A percentile compares a stretch with the other conserved stretches of the same genome.
phyloP scores from a whole-genome alignment of 2,113 vertebrate genomes.

The Blennius ocellaris region DNA sequence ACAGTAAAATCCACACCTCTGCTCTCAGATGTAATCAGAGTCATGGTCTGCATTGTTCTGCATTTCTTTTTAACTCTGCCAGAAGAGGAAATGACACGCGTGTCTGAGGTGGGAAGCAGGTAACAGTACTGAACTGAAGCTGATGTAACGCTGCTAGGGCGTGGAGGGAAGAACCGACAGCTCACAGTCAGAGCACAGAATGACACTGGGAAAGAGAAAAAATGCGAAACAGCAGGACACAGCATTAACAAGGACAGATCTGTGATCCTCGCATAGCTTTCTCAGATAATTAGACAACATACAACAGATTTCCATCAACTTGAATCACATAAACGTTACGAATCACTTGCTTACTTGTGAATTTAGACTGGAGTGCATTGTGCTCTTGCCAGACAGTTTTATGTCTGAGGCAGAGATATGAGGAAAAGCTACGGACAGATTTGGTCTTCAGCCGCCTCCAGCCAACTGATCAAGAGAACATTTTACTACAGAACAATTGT shows the following conservation, averaged over 20 bases:
- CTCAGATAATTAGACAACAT: too few relatives aligned
- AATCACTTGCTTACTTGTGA: background rate
- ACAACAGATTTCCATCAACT: background rate
- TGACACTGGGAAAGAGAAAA: background rate
- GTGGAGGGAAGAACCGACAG: constrained; percentile 1
- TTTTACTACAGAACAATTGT: background rate
- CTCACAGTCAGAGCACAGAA: background rate
- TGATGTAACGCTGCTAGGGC: background rate
- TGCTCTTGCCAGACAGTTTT: background rate
- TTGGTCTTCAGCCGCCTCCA: constrained; percentile 22
- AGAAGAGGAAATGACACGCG: constrained; percentile 52
- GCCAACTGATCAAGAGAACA: constrained; percentile 8
- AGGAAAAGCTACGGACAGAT: background rate
- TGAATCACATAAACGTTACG: background rate
- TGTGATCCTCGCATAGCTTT: too few relatives aligned
- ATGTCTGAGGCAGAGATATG: constrained; percentile 15
- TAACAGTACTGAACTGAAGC: constrained; percentile 37
- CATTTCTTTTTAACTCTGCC: constrained; percentile 16
- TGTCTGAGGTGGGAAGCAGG: constrained; percentile 7
- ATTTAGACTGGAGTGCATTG: background rate
- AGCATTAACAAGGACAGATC: too few relatives aligned
- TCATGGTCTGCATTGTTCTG: background rate
- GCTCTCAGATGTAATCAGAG: constrained; percentile 2
- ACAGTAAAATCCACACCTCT: background rate
- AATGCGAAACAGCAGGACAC: background rate